Conservation (phyloP, 2,888 invertebrate genomes). For the Clivina fossor region DNA sequence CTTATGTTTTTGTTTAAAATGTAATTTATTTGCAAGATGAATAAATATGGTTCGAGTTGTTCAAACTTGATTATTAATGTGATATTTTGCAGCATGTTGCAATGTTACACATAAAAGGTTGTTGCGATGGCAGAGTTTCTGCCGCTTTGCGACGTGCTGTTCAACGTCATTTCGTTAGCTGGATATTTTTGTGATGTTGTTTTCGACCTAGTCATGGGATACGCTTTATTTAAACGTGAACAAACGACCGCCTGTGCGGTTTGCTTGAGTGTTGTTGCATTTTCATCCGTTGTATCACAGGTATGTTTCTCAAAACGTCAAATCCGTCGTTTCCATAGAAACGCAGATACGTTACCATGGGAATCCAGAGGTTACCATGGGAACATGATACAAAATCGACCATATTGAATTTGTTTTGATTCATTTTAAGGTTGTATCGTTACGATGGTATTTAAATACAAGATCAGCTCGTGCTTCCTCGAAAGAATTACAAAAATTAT, state of each 20-base stretch:
- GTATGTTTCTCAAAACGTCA: constrained; percentile 46
- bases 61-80: neutral
- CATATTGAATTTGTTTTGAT: constrained; percentile 21
- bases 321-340: neutral
- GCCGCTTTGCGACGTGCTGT: constrained; percentile 87
- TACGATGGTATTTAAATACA: constrained; percentile 71
- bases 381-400: neutral
- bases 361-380: constrained; percentile 33
- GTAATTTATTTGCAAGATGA: neutral
- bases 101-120: constrained; percentile 35
- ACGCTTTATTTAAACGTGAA: constrained; percentile 74
- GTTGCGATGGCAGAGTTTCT: constrained; percentile 74
- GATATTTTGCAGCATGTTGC: constrained; percentile 25
- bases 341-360: neutral
- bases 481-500: constrained; percentile 24
- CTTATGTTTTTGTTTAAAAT: constrained; percentile 1
- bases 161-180: constrained; percentile 87
- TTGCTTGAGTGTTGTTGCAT: constrained; percentile 69
- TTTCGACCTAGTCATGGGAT: constrained; percentile 83
- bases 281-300: constrained; percentile 76
- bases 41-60: neutral
- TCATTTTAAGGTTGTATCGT: constrained; percentile 62
- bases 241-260: constrained; percentile 67
- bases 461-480: constrained; percentile 56
- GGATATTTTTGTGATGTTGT: constrained; percentile 90